phyloP scores from a whole-genome alignment of 2,797 vertebrate species.

The Manis javanica region DNA sequence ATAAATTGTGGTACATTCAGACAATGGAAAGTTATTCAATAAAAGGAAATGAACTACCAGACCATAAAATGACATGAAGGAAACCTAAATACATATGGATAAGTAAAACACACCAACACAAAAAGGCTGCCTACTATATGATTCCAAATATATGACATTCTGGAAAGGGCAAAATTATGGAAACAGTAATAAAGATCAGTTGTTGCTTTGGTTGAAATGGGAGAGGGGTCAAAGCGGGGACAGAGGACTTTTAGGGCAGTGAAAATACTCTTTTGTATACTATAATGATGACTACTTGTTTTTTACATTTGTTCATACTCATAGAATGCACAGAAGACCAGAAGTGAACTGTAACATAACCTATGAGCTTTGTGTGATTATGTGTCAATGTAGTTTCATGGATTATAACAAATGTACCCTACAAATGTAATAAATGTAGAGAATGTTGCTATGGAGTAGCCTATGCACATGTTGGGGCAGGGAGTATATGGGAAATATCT shows the following conservation, averaged over 20 bases:
- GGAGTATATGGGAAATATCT: neutral
- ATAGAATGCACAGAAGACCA: neutral
- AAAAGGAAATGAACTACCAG: neutral
- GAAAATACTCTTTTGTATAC: neutral
- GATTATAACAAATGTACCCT: neutral
- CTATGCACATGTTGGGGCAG: neutral
- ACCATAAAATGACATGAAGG: neutral
- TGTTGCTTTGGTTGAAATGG: neutral
- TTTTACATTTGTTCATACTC: neutral
- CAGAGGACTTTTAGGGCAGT: neutral
- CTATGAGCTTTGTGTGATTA: neutral
- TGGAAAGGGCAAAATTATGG: neutral
- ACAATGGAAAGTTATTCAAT: neutral
- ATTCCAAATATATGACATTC: no score
- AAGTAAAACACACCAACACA: neutral
- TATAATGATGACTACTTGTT: neutral
- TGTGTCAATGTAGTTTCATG: neutral
- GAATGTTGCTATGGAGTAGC: neutral
- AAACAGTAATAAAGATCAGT: neutral
- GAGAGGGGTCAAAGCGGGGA: neutral
- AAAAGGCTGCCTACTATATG: neutral
- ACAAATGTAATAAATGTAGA: neutral
- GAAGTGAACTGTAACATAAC: neutral
- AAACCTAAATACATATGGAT: neutral
- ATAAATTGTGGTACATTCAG: neutral